A percentile compares a stretch with the other conserved stretches of the same genome.
Evolutionary conservation across 2,797 vertebrate genomes (phyloP).

Genomic region (Darevskia mixta): DNA sequence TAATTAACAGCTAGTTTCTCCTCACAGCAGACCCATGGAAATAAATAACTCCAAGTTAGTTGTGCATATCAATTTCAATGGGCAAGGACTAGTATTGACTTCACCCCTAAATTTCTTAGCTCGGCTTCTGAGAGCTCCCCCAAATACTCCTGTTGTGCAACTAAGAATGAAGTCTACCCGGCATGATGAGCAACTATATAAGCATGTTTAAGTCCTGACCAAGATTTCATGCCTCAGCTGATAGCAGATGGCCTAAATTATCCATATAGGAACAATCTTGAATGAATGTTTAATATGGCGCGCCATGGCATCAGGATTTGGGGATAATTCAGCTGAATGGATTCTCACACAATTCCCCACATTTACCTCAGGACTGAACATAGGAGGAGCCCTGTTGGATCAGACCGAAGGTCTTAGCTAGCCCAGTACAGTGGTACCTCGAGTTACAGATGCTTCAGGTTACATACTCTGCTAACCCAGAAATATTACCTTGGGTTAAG

Average conservation of each 20-base stretch:
- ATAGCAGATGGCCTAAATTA: neutral
- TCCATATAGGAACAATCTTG: neutral
- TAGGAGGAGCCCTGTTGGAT: neutral
- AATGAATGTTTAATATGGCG: neutral
- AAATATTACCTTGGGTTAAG: no score
- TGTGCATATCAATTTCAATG: no score
- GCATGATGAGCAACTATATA: neutral
- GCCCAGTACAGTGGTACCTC: no score
- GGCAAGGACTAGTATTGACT: no score
- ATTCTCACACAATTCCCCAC: neutral
- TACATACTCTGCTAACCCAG: no score
- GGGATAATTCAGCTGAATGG: neutral
- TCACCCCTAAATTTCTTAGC: no score
- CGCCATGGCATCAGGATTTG: neutral
- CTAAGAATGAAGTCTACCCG: neutral
- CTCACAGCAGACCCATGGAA: no score
- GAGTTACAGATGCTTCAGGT: no score
- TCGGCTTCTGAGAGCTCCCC: neutral
- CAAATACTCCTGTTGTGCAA: neutral
- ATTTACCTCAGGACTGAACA: neutral
- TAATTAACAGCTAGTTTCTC: no score
- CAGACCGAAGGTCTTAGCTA: neutral
- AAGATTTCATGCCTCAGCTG: neutral
- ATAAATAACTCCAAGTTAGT: no score
- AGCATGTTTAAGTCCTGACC: no score